phyloP scores from a whole-genome alignment of 2,888 invertebrate genomes.

The Spilosoma lubricipeda region DNA sequence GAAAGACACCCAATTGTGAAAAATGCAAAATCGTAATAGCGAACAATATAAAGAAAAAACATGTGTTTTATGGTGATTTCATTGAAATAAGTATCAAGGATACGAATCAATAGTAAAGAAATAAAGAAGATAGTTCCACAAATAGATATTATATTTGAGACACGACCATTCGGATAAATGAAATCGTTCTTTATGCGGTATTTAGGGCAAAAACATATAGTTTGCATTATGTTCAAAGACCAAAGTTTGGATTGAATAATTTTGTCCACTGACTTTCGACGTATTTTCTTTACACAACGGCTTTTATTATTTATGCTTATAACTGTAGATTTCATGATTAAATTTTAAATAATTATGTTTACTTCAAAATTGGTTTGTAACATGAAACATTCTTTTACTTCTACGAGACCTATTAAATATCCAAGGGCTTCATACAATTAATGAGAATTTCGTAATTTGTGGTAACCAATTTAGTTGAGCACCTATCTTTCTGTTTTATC shows the following conservation, averaged over 20 bases:
- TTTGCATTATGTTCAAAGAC: conserved; percentile 29
- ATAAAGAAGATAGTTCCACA: background rate
- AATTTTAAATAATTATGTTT: background rate
- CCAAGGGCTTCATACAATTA: no score
- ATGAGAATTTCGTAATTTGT: no score
- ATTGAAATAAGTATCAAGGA: background rate
- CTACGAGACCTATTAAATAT: no score
- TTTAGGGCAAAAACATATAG: conserved; percentile 20
- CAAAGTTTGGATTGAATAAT: conserved; percentile 23
- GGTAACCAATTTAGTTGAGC: no score
- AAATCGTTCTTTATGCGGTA: conserved; percentile 24
- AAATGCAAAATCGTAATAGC: conserved; percentile 2
- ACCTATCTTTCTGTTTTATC: no score
- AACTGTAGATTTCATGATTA: background rate
- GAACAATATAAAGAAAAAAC: background rate
- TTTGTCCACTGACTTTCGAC: conserved; percentile 1
- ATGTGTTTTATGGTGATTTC: background rate
- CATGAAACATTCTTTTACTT: no score
- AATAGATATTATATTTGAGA: conserved; percentile 11
- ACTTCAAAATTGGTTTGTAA: no score
- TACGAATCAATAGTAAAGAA: background rate
- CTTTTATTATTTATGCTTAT: background rate
- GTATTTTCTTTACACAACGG: background rate
- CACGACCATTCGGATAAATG: conserved; percentile 13
- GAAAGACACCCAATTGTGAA: conserved; percentile 13